Evolutionary conservation across 2,113 vertebrate species (phyloP).

Genomic region (Microtus oregoni): DNA sequence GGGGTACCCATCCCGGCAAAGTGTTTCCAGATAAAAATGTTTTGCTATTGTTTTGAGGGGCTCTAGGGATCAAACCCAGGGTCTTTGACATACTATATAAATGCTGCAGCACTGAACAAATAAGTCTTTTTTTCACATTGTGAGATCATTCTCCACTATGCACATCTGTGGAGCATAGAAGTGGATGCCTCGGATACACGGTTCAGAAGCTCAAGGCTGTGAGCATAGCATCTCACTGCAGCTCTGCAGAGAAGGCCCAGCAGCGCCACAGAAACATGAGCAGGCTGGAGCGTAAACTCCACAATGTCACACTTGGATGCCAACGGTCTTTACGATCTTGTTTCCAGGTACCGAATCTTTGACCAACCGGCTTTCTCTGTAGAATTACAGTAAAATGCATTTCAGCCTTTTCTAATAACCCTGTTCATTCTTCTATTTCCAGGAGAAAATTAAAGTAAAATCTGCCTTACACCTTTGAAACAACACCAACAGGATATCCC

Average conservation of each 20-base stretch:
- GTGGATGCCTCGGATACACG: not conserved
- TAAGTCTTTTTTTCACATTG: not conserved
- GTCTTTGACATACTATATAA: not conserved
- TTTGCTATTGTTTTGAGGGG: not conserved
- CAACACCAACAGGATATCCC: not conserved
- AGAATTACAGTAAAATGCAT: not conserved
- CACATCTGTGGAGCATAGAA: too few species aligned
- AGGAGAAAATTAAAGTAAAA: constrained; percentile 37
- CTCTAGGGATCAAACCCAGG: not conserved
- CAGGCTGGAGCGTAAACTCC: not conserved
- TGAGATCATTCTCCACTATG: not conserved
- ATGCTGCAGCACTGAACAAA: not conserved
- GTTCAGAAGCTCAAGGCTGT: not conserved
- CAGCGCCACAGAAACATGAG: not conserved
- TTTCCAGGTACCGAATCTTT: not conserved
- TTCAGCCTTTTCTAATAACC: not conserved
- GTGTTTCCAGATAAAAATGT: not conserved
- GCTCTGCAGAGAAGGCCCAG: not conserved
- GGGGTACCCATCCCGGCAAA: not conserved
- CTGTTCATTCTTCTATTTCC: not conserved
- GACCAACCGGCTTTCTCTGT: not conserved
- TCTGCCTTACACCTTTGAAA: not conserved
- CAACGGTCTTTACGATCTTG: not conserved
- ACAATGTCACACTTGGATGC: not conserved
- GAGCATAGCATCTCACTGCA: not conserved